Evolutionary conservation across 1,140 invertebrate species (phyloP).

Genomic region (Chelonus insularis): DNA sequence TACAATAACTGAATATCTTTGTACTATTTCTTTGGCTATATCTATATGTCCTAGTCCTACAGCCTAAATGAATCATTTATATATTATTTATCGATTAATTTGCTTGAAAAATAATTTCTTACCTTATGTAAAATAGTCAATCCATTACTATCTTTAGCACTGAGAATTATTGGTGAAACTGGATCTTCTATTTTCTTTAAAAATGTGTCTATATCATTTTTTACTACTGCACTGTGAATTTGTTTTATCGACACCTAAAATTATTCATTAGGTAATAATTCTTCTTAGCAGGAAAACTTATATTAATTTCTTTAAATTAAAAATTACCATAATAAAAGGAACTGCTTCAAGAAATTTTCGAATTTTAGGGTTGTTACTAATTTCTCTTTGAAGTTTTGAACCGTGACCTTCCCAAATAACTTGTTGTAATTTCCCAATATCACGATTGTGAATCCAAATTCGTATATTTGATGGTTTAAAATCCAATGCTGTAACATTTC

Average conservation of each 20-base stretch:
- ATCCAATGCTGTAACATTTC: constrained; percentile 62
- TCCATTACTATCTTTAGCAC: constrained; percentile 79
- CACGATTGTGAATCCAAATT: constrained; percentile 90
- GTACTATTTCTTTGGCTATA: constrained; percentile 74
- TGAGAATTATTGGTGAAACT: constrained; percentile 71
- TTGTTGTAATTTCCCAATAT: constrained; percentile 78
- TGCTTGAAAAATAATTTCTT: constrained; percentile 25
- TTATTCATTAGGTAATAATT: constrained; percentile 14
- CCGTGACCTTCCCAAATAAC: constrained; percentile 88
- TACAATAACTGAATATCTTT: constrained; percentile 70
- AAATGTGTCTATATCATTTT: constrained; percentile 76
- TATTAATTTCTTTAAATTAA: too few species aligned
- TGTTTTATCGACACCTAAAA: constrained; percentile 78
- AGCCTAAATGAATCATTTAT: constrained; percentile 63
- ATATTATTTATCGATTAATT: background rate
- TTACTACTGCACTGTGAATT: constrained; percentile 74
- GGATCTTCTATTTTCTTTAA: constrained; percentile 69
- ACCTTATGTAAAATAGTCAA: constrained; percentile 83
- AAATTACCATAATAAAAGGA: constrained; percentile 87
- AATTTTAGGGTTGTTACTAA: constrained; percentile 78
- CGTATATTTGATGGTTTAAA: constrained; percentile 84
- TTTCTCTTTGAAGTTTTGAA: constrained; percentile 75
- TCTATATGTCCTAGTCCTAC: constrained; percentile 76
- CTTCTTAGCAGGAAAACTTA: too few species aligned
- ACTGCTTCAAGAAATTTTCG: constrained; percentile 82